phyloP scores from a whole-genome alignment of 1,140 invertebrate species.

The Drosophila arawakana region DNA sequence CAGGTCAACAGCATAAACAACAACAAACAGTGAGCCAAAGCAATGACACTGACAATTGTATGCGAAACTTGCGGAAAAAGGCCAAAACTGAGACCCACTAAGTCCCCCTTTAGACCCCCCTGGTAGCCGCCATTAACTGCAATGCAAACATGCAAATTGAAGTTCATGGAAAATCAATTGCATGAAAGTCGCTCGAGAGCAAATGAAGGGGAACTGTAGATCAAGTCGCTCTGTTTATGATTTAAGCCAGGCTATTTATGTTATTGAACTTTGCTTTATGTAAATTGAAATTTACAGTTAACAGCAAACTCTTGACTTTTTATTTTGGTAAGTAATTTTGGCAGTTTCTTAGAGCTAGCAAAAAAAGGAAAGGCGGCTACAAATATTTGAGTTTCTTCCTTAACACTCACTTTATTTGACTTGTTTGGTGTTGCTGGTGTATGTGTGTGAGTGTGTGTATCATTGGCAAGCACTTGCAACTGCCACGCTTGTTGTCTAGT shows the following conservation, averaged over 20 bases:
- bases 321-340: slow-evolving; percentile 30
- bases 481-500: slow-evolving; percentile 62
- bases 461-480: slow-evolving; percentile 67
- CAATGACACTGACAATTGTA: slow-evolving; percentile 80
- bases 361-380: slow-evolving; percentile 29
- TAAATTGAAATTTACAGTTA: slow-evolving; percentile 61
- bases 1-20: slow-evolving; percentile 55
- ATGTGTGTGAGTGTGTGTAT: slow-evolving; percentile 33
- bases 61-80: slow-evolving; percentile 77
- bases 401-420: slow-evolving; percentile 16
- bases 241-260: slow-evolving; percentile 53
- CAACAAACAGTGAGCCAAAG: slow-evolving; percentile 46
- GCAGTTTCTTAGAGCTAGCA: background rate
- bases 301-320: slow-evolving; percentile 31
- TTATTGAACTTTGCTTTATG: slow-evolving; percentile 70
- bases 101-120: slow-evolving; percentile 12
- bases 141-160: slow-evolving; percentile 62
- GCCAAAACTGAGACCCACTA: slow-evolving; percentile 42
- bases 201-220: slow-evolving; percentile 57
- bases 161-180: slow-evolving; percentile 76
- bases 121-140: background rate
- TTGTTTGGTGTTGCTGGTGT: slow-evolving; percentile 2
- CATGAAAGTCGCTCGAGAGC: slow-evolving; percentile 66
- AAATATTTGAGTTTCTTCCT: slow-evolving; percentile 5
- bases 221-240: slow-evolving; percentile 34